Conservation (phyloP, 2,888 invertebrate species). For the Hymenopus coronatus region DNA sequence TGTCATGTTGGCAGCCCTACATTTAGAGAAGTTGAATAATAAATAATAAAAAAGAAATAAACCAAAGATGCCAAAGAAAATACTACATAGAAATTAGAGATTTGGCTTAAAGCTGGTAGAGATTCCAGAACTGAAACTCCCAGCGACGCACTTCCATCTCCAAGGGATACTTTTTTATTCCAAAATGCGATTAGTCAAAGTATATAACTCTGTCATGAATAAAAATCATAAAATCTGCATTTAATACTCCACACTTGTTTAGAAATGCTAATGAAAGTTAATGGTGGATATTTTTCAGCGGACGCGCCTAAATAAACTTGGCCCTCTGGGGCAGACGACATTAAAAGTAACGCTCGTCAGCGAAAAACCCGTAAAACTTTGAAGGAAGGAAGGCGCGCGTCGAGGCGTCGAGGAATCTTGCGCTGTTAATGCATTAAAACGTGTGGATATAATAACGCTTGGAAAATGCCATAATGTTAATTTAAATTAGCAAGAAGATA, state of each 20-base stretch:
- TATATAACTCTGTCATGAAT: neutral
- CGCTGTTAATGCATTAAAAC: constrained; percentile 27
- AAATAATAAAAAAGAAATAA: too few relatives aligned
- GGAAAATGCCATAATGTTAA: constrained; percentile 33
- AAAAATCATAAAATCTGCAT: neutral
- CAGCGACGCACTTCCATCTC: neutral
- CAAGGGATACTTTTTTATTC: neutral
- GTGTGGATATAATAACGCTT: constrained; percentile 24
- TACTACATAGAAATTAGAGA: too few relatives aligned
- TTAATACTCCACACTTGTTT: neutral
- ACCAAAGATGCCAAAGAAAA: too few relatives aligned
- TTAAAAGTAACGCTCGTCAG: neutral
- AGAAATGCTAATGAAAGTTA: neutral
- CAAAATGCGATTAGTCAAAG: neutral
- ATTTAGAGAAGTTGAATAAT: too few relatives aligned
- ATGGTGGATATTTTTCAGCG: neutral
- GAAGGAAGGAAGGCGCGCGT: neutral
- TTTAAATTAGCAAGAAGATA: constrained; percentile 35
- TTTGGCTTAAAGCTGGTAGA: neutral
- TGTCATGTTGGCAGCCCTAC: too few relatives aligned
- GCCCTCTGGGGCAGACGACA: neutral
- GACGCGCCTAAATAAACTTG: neutral
- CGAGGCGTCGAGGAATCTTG: neutral
- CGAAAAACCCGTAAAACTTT: neutral
- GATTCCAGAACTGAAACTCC: neutral